phyloP scores from a whole-genome alignment of 1,140 invertebrate species.

The Chionoecetes opilio region DNA sequence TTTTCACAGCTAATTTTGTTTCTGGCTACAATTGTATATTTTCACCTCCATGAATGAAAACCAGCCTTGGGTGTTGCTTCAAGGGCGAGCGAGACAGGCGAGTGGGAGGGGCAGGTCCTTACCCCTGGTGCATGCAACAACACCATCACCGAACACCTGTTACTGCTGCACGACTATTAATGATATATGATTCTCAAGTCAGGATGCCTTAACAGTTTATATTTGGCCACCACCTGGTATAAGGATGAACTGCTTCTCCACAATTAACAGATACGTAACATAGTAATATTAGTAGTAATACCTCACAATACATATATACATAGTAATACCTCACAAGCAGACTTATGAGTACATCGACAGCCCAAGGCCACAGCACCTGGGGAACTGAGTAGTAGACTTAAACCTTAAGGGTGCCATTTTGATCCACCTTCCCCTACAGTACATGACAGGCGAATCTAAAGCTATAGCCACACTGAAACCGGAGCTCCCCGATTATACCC shows the following conservation, averaged over 20 bases:
- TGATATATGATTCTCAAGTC: too few relatives aligned
- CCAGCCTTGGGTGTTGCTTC: background rate
- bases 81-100: background rate
- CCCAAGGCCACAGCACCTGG: background rate
- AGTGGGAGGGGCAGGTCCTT: background rate
- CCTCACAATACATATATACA: background rate
- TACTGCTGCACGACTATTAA: too few relatives aligned
- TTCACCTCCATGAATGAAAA: background rate
- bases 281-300: background rate
- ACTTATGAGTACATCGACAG: background rate
- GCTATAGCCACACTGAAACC: too few relatives aligned
- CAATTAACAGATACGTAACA: background rate
- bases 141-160: too few relatives aligned
- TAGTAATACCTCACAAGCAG: too few relatives aligned
- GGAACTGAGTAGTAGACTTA: too few relatives aligned
- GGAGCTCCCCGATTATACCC: too few relatives aligned
- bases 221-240: background rate
- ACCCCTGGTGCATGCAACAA: too few relatives aligned
- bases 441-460: too few relatives aligned
- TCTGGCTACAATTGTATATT: background rate
- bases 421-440: too few relatives aligned
- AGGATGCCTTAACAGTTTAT: too few relatives aligned
- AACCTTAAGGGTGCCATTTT: too few relatives aligned
- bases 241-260: background rate
- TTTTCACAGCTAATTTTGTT: background rate